Conservation (phyloP, 2,113 vertebrate species). For the Leptodactylus fuscus region DNA sequence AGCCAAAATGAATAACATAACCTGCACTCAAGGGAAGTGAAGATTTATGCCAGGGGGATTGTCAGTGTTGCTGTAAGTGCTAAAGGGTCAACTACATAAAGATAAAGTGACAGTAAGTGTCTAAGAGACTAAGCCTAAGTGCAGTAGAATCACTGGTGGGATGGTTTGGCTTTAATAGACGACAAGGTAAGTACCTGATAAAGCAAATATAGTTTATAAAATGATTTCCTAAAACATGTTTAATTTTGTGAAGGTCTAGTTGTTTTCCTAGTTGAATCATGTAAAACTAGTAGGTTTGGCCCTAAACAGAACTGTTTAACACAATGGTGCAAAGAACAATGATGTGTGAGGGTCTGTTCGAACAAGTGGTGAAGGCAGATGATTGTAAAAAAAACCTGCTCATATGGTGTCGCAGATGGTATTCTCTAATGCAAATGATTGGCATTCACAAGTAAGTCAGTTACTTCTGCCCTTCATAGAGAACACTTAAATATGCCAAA, state of each 20-base stretch:
- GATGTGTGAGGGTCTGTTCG: background rate
- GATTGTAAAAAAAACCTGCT: background rate
- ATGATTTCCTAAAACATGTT: background rate
- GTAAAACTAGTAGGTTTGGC: background rate
- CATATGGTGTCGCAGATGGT: background rate
- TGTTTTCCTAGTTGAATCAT: background rate
- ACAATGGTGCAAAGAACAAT: background rate
- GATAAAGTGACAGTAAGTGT: conserved; percentile 48
- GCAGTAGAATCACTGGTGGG: conserved; percentile 2
- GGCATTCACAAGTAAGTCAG: background rate
- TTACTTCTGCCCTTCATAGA: background rate
- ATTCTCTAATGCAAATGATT: background rate
- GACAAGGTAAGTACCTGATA: background rate
- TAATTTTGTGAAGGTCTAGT: background rate
- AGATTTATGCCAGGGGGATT: conserved; percentile 54
- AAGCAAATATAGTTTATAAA: background rate
- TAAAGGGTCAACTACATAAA: conserved; percentile 55
- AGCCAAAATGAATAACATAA: conserved; percentile 38
- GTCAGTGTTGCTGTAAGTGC: conserved; percentile 5
- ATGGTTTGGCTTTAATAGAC: conserved; percentile 32
- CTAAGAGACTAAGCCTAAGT: too few relatives aligned
- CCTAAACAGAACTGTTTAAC: background rate
- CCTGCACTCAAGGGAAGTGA: conserved; percentile 38
- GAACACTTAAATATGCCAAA: background rate
- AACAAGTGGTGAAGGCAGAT: background rate